Evolutionary conservation across 92 coral and sea anemone species (phyloP).

Genomic region (Actinernus sp.): DNA sequence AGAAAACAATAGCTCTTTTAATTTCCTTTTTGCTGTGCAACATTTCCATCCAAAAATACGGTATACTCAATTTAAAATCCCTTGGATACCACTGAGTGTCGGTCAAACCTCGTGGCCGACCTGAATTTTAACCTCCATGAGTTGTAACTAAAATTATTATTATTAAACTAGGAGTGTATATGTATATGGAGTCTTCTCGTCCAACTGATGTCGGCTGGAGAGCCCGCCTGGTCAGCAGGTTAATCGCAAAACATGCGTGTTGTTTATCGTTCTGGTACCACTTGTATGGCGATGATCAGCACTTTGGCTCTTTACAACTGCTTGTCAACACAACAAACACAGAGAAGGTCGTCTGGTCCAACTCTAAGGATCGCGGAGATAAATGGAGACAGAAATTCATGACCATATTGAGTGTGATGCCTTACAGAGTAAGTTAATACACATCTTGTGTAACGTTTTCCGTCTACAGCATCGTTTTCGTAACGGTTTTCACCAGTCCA

Average conservation of each 20-base stretch:
- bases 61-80: no score
- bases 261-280: slow-evolving; percentile 95
- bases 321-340: slow-evolving; percentile 47
- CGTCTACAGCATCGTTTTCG: no score
- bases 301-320: slow-evolving; percentile 77
- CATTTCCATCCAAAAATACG: no score
- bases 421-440: slow-evolving; percentile 79
- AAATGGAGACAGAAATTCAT: slow-evolving; percentile 62
- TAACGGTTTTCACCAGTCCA: no score
- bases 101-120: no score
- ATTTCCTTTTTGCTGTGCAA: no score
- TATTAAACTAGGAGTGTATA: slow-evolving; percentile 63
- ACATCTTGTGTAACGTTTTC: no score
- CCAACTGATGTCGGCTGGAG: slow-evolving; percentile 70
- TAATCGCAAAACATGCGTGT: slow-evolving; percentile 72
- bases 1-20: no score
- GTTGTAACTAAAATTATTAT: neutral
- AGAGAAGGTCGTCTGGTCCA: slow-evolving; percentile 71
- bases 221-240: slow-evolving; percentile 79
- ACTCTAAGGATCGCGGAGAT: slow-evolving; percentile 62
- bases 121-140: neutral
- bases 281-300: slow-evolving; percentile 65
- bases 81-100: neutral
- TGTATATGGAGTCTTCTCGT: slow-evolving; percentile 87
- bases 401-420: slow-evolving; percentile 65